phyloP scores from a whole-genome alignment of 2,888 invertebrate genomes.

The Drosophila paramelanica region DNA sequence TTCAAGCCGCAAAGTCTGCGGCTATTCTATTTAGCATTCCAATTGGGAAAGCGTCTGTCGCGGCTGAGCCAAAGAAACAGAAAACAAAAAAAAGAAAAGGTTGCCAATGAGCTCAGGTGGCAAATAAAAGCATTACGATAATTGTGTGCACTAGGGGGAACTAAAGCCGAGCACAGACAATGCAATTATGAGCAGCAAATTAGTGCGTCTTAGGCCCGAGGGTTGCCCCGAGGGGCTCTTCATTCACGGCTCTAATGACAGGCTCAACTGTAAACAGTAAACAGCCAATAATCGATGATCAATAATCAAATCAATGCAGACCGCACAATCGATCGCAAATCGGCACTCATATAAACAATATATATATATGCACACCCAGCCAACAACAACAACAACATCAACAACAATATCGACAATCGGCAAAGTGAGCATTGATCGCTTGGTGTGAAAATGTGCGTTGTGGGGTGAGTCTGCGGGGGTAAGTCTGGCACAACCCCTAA shows the following conservation, averaged over 20 bases:
- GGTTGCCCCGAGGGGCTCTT: conserved; percentile 5
- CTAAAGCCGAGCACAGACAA: conserved; percentile 58
- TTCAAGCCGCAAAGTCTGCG: conserved; percentile 69
- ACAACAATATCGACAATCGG: conserved; percentile 31
- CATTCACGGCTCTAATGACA: conserved; percentile 42
- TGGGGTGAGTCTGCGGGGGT: conserved; percentile 62
- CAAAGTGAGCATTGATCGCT: conserved; percentile 72
- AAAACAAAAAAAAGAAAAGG: conserved; percentile 26
- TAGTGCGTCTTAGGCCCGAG: conserved; percentile 18
- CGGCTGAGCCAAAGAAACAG: conserved; percentile 10
- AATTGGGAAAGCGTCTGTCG: conserved; percentile 41
- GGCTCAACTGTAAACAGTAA: conserved; percentile 37
- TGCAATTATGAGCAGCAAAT: conserved; percentile 74
- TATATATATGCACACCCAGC: neutral
- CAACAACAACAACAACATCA: conserved; percentile 15
- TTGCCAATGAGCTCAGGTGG: conserved; percentile 72
- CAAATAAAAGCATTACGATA: conserved; percentile 76
- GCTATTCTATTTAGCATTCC: conserved; percentile 65
- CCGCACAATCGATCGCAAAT: conserved; percentile 73
- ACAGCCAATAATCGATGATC: conserved; percentile 53
- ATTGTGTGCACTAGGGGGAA: conserved; percentile 52
- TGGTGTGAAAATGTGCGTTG: conserved; percentile 44
- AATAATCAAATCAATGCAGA: conserved; percentile 68
- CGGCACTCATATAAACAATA: conserved; percentile 20
- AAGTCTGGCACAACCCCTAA: conserved; percentile 57